phyloP scores from a whole-genome alignment of 1,140 invertebrate genomes.

The Lasaia peninsularis region DNA sequence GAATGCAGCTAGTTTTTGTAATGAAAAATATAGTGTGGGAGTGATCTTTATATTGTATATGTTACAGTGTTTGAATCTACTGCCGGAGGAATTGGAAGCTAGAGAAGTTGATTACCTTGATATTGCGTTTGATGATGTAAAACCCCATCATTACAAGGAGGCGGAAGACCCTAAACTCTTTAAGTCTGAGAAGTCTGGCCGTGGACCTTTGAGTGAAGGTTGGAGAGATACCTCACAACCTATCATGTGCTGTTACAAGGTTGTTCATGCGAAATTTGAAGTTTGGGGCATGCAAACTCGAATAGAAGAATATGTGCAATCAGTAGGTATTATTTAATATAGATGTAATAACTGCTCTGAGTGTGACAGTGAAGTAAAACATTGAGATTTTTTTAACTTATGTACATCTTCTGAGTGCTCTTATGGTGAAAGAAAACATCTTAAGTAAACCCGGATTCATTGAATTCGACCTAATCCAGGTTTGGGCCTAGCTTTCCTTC shows the following conservation, averaged over 20 bases:
- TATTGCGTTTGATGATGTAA: slow-evolving; percentile 92
- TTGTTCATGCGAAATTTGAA: slow-evolving; percentile 92
- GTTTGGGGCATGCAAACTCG: slow-evolving; percentile 94
- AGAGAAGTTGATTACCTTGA: slow-evolving; percentile 90
- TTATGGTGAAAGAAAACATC: no score
- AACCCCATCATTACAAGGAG: slow-evolving; percentile 92
- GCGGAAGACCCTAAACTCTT: slow-evolving; percentile 91
- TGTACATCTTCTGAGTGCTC: no score
- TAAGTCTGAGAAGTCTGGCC: slow-evolving; percentile 88
- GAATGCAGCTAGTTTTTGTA: no score
- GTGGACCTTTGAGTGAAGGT: slow-evolving; percentile 88
- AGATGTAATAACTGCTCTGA: no score
- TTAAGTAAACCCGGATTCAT: no score
- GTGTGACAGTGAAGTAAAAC: no score
- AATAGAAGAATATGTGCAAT: slow-evolving; percentile 93
- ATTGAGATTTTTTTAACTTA: no score
- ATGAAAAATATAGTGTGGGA: no score
- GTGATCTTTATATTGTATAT: slow-evolving; percentile 16
- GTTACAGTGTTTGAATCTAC: slow-evolving; percentile 85
- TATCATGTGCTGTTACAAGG: slow-evolving; percentile 96
- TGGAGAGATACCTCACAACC: slow-evolving; percentile 87
- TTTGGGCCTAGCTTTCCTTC: no score
- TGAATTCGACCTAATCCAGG: no score
- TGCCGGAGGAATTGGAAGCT: slow-evolving; percentile 84
- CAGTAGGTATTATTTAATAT: slow-evolving; percentile 76